These are phyloP conservation scores for Cryptotermes secundus DNA, from an alignment of 1,140 invertebrate species.

Conservation along the genomic window DNA sequence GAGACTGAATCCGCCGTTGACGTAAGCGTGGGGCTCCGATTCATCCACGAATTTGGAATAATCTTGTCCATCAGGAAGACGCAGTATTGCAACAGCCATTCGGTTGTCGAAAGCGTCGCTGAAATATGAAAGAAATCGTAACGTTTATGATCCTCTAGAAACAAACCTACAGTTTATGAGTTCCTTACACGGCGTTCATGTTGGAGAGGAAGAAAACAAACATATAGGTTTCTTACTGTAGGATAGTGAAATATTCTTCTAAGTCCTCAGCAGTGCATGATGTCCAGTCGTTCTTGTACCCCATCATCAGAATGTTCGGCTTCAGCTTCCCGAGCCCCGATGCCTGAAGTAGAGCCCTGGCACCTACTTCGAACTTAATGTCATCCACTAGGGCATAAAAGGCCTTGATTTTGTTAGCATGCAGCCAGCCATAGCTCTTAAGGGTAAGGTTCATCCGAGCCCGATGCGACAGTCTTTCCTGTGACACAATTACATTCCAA, in stretches of 20 bases:
- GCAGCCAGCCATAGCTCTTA: conserved; percentile 72
- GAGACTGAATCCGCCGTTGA: conserved; percentile 7
- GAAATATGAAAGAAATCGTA: conserved; percentile 39
- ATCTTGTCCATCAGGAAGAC: conserved; percentile 79
- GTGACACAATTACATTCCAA: conserved; percentile 38
- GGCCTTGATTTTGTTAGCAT: conserved; percentile 75
- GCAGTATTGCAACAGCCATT: conserved; percentile 83
- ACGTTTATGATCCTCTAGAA: background rate
- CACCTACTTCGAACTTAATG: conserved; percentile 73
- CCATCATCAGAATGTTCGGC: conserved; percentile 93
- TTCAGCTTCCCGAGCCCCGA: conserved; percentile 87
- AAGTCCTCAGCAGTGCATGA: conserved; percentile 70
- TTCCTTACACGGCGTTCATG: background rate
- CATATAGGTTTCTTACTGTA: conserved; percentile 73
- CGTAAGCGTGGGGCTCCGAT: conserved; percentile 27
- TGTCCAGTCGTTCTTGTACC: conserved; percentile 90
- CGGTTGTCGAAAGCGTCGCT: conserved; percentile 92
- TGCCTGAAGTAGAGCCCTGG: conserved; percentile 74
- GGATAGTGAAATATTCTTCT: conserved; percentile 85
- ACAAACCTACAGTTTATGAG: background rate
- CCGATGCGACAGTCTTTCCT: conserved; percentile 68
- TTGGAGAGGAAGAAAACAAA: background rate
- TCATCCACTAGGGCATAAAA: conserved; percentile 86
- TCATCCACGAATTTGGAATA: conserved; percentile 58
- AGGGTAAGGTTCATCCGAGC: conserved; percentile 59